Conservation (phyloP, 2,888 invertebrate genomes). For the Craniophora ligustri region DNA sequence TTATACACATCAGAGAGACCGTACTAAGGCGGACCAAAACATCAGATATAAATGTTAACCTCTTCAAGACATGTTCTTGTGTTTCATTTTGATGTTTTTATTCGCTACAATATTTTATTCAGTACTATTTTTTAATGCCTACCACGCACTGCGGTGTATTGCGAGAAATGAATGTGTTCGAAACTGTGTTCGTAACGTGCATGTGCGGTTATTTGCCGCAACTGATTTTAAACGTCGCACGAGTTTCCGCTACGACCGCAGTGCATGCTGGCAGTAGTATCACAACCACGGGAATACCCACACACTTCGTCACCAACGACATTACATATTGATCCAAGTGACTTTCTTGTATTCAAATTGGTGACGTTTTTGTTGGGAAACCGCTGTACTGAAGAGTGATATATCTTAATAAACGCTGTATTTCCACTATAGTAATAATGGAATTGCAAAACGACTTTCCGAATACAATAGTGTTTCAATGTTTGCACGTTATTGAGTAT, state of each 20-base stretch:
- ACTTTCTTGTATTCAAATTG: too few species aligned
- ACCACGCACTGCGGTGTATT: background rate
- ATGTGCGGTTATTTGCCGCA: too few species aligned
- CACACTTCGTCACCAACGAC: too few species aligned
- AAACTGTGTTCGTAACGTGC: too few species aligned
- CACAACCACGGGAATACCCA: too few species aligned
- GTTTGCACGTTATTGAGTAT: slow-evolving; percentile 1
- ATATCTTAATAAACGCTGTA: too few species aligned
- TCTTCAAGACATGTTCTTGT: too few species aligned
- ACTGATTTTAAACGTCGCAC: too few species aligned
- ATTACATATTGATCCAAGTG: too few species aligned
- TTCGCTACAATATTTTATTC: slow-evolving; percentile 13
- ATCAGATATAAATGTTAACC: background rate
- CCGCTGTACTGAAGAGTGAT: background rate
- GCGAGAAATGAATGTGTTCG: too few species aligned
- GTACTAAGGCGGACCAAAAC: background rate
- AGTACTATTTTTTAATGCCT: background rate
- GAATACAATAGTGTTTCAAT: background rate
- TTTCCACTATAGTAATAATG: background rate
- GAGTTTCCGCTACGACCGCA: too few species aligned
- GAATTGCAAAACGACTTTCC: background rate
- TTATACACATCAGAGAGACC: background rate
- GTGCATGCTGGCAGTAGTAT: too few species aligned
- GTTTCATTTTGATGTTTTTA: background rate
- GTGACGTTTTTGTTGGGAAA: background rate